Percentiles rank a stretch among this genome's conserved stretches.
These are phyloP conservation scores for Cyphomyrus plagiostoma DNA, from an alignment of 2,113 vertebrate genomes.

Conservation along the genomic window DNA sequence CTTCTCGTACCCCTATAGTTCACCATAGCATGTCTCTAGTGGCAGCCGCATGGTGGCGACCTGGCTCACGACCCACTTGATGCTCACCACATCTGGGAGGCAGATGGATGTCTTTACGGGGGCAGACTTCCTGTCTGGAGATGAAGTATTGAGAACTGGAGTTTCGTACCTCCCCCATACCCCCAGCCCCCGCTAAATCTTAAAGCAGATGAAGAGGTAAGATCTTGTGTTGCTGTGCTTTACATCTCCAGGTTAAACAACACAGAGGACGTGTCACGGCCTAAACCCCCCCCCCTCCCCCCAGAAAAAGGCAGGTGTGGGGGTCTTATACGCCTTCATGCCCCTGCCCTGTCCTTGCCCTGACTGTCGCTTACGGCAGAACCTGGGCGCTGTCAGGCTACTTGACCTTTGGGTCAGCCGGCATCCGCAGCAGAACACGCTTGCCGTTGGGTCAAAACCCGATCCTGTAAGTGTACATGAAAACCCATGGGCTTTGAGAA, in stretches of 20 bases:
- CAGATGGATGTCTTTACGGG: slow-evolving; percentile 9
- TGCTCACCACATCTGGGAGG: slow-evolving; percentile 9
- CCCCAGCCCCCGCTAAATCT: neutral
- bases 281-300: neutral
- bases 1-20: neutral
- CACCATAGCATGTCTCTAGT: neutral
- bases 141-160: neutral
- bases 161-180: neutral
- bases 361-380: neutral
- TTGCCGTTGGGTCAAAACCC: neutral
- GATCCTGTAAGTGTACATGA: neutral
- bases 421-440: neutral
- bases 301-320: neutral
- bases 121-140: slow-evolving; percentile 16
- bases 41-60: neutral
- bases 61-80: neutral
- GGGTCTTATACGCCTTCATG: neutral
- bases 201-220: slow-evolving; percentile 10
- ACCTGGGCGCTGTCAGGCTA: neutral
- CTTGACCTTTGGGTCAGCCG: neutral
- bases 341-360: neutral
- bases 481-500: neutral
- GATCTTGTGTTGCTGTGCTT: neutral
- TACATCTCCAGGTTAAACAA: neutral
- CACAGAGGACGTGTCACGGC: neutral